Evolutionary conservation across 1,140 invertebrate species (phyloP), one percentile per base, ranked within the genome.

Genomic region (Zaprionus tsacasi): DNA sequence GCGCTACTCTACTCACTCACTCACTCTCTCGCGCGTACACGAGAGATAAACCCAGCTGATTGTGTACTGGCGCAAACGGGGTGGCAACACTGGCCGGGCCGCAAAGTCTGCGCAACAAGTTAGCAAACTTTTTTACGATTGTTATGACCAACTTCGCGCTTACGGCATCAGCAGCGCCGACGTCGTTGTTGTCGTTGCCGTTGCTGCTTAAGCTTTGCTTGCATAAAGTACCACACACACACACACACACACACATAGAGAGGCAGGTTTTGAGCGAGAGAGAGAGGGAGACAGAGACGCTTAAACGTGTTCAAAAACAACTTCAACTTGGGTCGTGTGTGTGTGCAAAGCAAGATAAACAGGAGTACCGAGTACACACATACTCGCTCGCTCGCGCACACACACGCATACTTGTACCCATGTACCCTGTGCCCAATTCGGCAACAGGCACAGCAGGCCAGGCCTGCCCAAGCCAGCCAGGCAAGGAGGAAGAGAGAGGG

Each of bases 71-170:
- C 33, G 7, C 33, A 8, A 10, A 55, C 48, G 45, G 11, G 70
- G 50, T 72, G 74, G 74, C 74, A 76, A 72, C 74, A n/a, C 74
- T 67, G 58, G 15, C 25, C 43, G 25, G 48, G 21, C 54, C 71
- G 56, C 69, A 64, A 54, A 73, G 67, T 76, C 45, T 66, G 59
- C 68, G 80, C 80, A 88, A 82, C 83, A 87, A 87, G 83, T 88
- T 83, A 70, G 83, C 82, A 87, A 87, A 87, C 82, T 87, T 88
- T 30, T 30, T 71, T 63, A 63, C 67, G 66, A 74, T 61, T 73
- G 72, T 74, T 89, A 81, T 89, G 81, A 81, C 85, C 87, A 80
- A 91, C 88, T 78, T 87, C 57, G 73, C 61, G 81, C 83, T 87
- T 87, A 87, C 83, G 85, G 85, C 83, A 87, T 88, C 80, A 68